A percentile compares a stretch with the other conserved stretches of the same genome.
These are phyloP conservation scores for Holcopasites calliopsidis DNA, from an alignment of 1,140 invertebrate genomes.

Conservation along the genomic window DNA sequence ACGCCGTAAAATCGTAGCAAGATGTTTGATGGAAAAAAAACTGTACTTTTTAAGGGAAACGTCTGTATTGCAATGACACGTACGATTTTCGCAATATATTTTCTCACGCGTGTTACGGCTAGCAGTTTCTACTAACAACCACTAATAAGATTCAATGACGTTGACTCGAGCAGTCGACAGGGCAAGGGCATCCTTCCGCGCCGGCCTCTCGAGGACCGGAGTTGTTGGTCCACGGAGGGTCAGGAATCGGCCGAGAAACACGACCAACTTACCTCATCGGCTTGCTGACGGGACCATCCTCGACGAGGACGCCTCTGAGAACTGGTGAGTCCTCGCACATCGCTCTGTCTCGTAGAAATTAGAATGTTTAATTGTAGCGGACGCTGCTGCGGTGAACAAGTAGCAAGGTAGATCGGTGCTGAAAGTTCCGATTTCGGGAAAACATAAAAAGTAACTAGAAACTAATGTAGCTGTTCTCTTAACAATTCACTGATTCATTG, in stretches of 20 bases:
- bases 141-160: slow-evolving; percentile 67
- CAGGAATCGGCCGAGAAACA: slow-evolving; percentile 69
- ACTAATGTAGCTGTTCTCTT: too few relatives aligned
- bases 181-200: slow-evolving; percentile 84
- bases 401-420: too few relatives aligned
- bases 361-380: not conserved
- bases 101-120: not conserved
- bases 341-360: not conserved
- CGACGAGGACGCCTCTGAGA: slow-evolving; percentile 81
- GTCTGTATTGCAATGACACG: too few relatives aligned
- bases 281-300: slow-evolving; percentile 76
- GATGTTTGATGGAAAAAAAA: too few relatives aligned
- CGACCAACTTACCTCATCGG: slow-evolving; percentile 73
- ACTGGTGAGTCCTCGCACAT: slow-evolving; percentile 76
- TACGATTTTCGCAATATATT: slow-evolving; percentile 30
- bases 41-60: too few relatives aligned
- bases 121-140: slow-evolving; percentile 58
- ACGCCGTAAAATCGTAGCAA: too few relatives aligned
- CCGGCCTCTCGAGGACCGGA: slow-evolving; percentile 75
- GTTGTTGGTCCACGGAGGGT: slow-evolving; percentile 74
- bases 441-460: too few relatives aligned
- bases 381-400: not conserved
- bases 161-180: slow-evolving; percentile 82
- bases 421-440: too few relatives aligned
- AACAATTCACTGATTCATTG: too few relatives aligned